These are phyloP conservation scores for Microchrysa polita DNA, from an alignment of 2,888 invertebrate genomes.

Conservation along the genomic window DNA sequence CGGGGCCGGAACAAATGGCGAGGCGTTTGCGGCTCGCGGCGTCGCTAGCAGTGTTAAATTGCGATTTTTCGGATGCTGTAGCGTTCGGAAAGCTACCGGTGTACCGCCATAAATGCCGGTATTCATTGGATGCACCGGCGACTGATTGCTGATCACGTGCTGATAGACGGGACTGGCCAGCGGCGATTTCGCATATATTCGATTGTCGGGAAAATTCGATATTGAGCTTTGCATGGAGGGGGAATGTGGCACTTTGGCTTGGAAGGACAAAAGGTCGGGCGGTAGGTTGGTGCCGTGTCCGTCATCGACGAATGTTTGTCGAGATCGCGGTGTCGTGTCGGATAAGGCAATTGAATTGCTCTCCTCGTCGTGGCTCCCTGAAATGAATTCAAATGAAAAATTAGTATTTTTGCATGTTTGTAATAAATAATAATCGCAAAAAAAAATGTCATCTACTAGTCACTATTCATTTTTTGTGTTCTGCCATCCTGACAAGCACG, in stretches of 20 bases:
- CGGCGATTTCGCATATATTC: slow-evolving; percentile 64
- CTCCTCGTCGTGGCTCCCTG: slow-evolving; percentile 75
- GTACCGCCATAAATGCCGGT: slow-evolving; percentile 71
- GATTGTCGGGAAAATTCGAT: slow-evolving; percentile 75
- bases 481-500: too few species aligned
- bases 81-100: slow-evolving; percentile 77
- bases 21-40: slow-evolving; percentile 69
- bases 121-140: slow-evolving; percentile 52
- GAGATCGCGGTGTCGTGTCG: slow-evolving; percentile 68
- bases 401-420: too few species aligned
- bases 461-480: too few species aligned
- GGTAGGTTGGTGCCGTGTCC: slow-evolving; percentile 74
- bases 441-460: too few species aligned
- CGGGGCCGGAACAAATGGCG: slow-evolving; percentile 78
- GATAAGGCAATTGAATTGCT: slow-evolving; percentile 75
- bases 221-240: slow-evolving; percentile 84
- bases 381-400: background rate
- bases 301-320: slow-evolving; percentile 63
- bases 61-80: slow-evolving; percentile 76
- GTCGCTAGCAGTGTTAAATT: slow-evolving; percentile 65
- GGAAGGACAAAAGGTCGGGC: slow-evolving; percentile 84
- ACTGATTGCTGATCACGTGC: slow-evolving; percentile 63
- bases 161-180: slow-evolving; percentile 72
- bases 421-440: too few species aligned
- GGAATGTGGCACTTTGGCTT: slow-evolving; percentile 74